These are phyloP conservation scores for Tiliqua scincoides DNA, from an alignment of 2,113 vertebrate species.

Conservation along the genomic window DNA sequence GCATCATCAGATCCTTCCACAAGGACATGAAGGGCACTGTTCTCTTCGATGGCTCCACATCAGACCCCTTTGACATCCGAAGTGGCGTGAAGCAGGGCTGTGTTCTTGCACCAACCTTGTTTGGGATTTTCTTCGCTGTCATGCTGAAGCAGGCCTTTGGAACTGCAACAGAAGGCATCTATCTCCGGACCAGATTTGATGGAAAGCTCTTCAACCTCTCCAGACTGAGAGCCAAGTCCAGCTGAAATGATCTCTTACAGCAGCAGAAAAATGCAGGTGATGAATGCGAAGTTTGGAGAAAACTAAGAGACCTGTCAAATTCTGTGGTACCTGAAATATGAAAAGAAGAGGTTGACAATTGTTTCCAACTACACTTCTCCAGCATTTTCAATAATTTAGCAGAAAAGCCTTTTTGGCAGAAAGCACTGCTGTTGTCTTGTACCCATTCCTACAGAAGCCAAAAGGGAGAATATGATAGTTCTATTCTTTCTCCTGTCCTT, in stretches of 20 bases:
- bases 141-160: too few relatives aligned
- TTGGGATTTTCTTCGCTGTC: too few relatives aligned
- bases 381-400: background rate
- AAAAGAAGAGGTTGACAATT: constrained; percentile 25
- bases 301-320: background rate
- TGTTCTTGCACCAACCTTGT: too few relatives aligned
- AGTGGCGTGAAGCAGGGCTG: too few relatives aligned
- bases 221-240: too few relatives aligned
- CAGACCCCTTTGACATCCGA: too few relatives aligned
- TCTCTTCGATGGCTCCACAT: too few relatives aligned
- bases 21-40: too few relatives aligned
- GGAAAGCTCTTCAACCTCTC: too few relatives aligned
- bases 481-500: background rate
- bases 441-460: background rate
- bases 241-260: background rate
- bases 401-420: background rate
- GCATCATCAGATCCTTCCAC: too few relatives aligned
- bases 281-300: constrained; percentile 33
- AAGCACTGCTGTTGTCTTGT: background rate
- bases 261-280: background rate
- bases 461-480: background rate
- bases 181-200: too few relatives aligned
- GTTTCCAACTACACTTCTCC: background rate
- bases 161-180: too few relatives aligned
- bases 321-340: background rate